Base-by-base conservation (phyloP, 2,888 invertebrate species). In the Caenorhabditis imperialis region DNA sequence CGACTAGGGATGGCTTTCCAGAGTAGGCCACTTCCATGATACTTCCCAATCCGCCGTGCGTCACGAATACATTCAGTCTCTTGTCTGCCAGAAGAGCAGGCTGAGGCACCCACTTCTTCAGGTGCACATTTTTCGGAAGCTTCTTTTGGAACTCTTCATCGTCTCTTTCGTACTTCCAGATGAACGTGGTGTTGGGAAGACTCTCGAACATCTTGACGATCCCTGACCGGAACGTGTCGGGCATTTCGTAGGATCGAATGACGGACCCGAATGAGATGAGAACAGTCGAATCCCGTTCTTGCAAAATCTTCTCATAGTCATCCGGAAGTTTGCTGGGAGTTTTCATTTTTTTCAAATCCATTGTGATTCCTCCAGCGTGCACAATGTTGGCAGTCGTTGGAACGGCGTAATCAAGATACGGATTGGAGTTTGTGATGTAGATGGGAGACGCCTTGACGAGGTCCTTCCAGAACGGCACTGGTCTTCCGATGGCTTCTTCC, bases 181-280 rank as follows among this genome's bases (percentile, higher is more conserved):
- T 70, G 45, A 70, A 65, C 12, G 65, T 65, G 18, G 23, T 47
- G 1, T 65, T 42, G 25, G 48, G 65, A 23, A 65, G 50, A 23
- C 33, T 48, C 8, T 65, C 38, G 35, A 65, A 65, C 65, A 65
- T 65, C 25, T 55, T 25, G 42, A 65, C 55, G 33, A 65, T 38
- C 18, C 65, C 65, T n/a, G 47, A 12, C 40, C 63, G 54, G 37
- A 55, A 74, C 8, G 33, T 37, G 7, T 47, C 51, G 14, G 74
- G 74, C 74, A 74, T 74, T 25, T 74, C 61, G 23, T 25, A 45
- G 18, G 67, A 69, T 25, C 51, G 40, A 16, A 69, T 42, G 3
- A 74, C 69, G 2, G 74, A 60, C 22, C 74, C 74, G 55, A 74
- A 74, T 4, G 74, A 74, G 27, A 74, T 57, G 10, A 74, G 22